Base-by-base conservation (phyloP, 2,888 invertebrate genomes). In the Chymomyza fuscimana region DNA sequence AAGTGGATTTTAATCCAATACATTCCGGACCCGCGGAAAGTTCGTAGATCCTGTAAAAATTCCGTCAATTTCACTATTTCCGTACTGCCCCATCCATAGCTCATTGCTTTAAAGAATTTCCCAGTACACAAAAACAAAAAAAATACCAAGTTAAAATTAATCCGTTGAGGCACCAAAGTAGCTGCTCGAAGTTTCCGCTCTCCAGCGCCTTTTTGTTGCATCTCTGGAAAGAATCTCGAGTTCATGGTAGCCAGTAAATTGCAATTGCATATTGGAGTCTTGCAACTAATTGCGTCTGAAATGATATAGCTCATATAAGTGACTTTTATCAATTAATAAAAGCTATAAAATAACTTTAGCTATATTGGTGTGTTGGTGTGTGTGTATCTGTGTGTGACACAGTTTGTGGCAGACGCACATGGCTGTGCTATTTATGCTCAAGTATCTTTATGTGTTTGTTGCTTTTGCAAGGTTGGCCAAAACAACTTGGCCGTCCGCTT, bases 401-500 rank as follows among this genome's bases (percentile, higher is more conserved):
- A 86, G 82, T 86, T 79, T 19, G 29, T 16, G 46, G 16, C 58
- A 32, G 25, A 36, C 50, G 36, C 25, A 66, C 73, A 69, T 65
- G 71, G 65, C 70, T 73, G 81, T 67, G 81, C 84, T 84, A 84
- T 84, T 84, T 87, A 81, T 86, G 83, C 83, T 87, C 86, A 87
- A 83, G 83, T 86, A 87, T 79, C 76, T 67, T n/a, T 6, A 12
- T 22, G 32, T 32, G 32, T 32, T 5, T 60, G 60, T 29, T 61
- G 32, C 32, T 29, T 72, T 67, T 74, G 70, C 83, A 86, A 82
- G 85, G 82, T 80, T 87, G 76, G 61, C 74, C 67, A 36, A 63
- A 63, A 6, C 51, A 25, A 51, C 19, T 19, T 10, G 16, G 50
- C 51, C 29, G 51, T 51, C 70, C 77, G 79, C 76, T 86, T 84